Percentiles rank a stretch among this genome's conserved stretches.
These are phyloP conservation scores for Pungitius pungitius DNA, from an alignment of 2,113 vertebrate genomes.

Conservation along the genomic window DNA sequence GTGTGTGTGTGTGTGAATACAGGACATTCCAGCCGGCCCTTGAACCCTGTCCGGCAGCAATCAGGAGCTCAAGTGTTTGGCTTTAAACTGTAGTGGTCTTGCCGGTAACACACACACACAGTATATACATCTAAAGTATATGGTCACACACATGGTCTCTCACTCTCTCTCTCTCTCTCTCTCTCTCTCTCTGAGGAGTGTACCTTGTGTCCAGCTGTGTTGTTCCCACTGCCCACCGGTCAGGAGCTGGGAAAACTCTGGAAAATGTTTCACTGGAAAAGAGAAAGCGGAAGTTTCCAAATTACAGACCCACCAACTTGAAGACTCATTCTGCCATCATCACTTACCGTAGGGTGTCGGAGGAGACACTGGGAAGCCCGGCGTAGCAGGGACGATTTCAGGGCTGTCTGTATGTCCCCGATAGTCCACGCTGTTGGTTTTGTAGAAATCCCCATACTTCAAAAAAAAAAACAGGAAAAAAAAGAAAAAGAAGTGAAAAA, in stretches of 20 bases:
- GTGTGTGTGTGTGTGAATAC: slow-evolving; percentile 16
- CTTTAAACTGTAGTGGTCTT: slow-evolving; percentile 23
- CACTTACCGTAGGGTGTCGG: slow-evolving; percentile 86
- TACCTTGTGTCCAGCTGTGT: slow-evolving; percentile 76
- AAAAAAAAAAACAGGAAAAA: background rate
- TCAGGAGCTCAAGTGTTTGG: slow-evolving; percentile 37
- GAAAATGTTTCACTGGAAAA: slow-evolving; percentile 73
- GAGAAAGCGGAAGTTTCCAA: slow-evolving; percentile 20
- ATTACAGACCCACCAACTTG: slow-evolving; percentile 11
- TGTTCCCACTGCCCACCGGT: slow-evolving; percentile 56
- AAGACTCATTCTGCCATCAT: background rate
- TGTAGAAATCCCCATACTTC: slow-evolving; percentile 70
- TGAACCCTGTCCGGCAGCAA: slow-evolving; percentile 50
- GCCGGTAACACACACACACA: slow-evolving; percentile 16
- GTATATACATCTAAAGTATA: background rate
- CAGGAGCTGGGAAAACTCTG: slow-evolving; percentile 62
- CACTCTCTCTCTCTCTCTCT: too few species aligned
- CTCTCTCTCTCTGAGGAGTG: slow-evolving; percentile 6
- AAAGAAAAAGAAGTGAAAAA: background rate
- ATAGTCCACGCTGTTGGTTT: slow-evolving; percentile 54
- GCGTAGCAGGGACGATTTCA: slow-evolving; percentile 74
- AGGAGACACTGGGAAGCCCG: slow-evolving; percentile 86
- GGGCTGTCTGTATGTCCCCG: slow-evolving; percentile 57
- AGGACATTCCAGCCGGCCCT: slow-evolving; percentile 54
- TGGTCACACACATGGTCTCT: slow-evolving; percentile 18